Evolutionary conservation across 2,113 vertebrate genomes (phyloP), one percentile per base, ranked within the genome.

Genomic region (Corythornis madagascariensis): DNA sequence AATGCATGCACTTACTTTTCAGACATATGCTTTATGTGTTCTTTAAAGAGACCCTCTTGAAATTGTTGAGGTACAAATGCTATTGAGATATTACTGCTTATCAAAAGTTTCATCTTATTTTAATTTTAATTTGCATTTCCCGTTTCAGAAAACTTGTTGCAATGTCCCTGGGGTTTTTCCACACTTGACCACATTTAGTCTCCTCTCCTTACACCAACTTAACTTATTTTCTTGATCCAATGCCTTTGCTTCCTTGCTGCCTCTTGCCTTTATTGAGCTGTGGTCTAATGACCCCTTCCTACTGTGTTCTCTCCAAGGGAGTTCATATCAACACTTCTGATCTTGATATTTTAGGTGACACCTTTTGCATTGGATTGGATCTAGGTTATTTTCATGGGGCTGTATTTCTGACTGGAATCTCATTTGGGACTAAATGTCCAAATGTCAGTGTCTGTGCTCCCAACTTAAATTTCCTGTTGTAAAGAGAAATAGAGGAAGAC

Each of bases 331-430:
- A 56, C 71, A 59, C 22, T 85, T 94, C 64, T 76, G 69, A 89
- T 73, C 93, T 65, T 91, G 22, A 19, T 92, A 82, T 83, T 95
- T 93, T 83, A 61, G 63, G 83, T 86, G 76, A 81, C 35, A 78
- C 79, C 26, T 86, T 93, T 82, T 87, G 48, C 66, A 76, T 88
- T 69, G 94, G 42, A 59, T 88, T 87, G 42, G 29, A 65, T 74
- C 61, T 63, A 38, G 48, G 38, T 91, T 95, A 71, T 92, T 89
- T 95, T 89, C 56, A 33, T 55, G 78, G 56, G 22, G 29, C 64
- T 80, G 19, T 26, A 50, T 80, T 85, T 93, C 64, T 86, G 52
- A 77, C 9, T n/a, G 20, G 33, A 80, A 80, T 82, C 25, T 87
- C n/a, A 29, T 89, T 77, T 78, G 35, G 60, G 69, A 83, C 74